phyloP scores from a whole-genome alignment of 2,888 invertebrate species.

The Pachycephus smyrnensis region DNA sequence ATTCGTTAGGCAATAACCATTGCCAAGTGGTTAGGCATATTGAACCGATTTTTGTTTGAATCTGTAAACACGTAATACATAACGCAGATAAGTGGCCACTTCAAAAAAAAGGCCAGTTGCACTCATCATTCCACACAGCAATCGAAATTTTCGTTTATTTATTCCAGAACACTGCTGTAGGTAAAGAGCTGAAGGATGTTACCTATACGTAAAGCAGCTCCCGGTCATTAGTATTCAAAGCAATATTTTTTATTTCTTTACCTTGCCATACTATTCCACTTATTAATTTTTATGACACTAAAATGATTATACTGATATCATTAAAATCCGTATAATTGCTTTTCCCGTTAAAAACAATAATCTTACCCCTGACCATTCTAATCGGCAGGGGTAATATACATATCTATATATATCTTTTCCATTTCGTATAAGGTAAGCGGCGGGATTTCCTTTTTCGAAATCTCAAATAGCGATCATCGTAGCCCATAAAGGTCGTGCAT shows the following conservation, averaged over 20 bases:
- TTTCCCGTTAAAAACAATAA: not conserved
- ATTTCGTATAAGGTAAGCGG: not conserved
- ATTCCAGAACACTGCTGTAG: not conserved
- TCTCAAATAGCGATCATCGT: not conserved
- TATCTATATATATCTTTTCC: not conserved
- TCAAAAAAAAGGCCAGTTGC: constrained; percentile 1
- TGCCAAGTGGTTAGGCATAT: not conserved
- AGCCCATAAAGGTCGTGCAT: not conserved
- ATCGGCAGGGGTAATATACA: not conserved
- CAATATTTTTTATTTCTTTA: not conserved
- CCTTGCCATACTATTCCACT: not conserved
- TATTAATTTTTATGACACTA: not conserved
- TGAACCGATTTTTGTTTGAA: not conserved
- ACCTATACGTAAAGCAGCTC: not conserved
- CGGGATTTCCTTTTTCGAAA: not conserved
- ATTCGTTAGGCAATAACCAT: not conserved
- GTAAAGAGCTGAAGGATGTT: not conserved
- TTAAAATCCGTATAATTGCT: not conserved
- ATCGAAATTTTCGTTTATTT: constrained; percentile 6
- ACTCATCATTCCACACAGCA: constrained; percentile 7
- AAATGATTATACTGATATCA: not conserved
- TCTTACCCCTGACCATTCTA: not conserved
- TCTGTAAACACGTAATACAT: not conserved
- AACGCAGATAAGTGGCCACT: not conserved
- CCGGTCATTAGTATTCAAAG: not conserved